Evolutionary conservation across 2,888 invertebrate genomes (phyloP), one percentile per base, ranked within the genome.

Genomic region (Neocrepidodera transversa): DNA sequence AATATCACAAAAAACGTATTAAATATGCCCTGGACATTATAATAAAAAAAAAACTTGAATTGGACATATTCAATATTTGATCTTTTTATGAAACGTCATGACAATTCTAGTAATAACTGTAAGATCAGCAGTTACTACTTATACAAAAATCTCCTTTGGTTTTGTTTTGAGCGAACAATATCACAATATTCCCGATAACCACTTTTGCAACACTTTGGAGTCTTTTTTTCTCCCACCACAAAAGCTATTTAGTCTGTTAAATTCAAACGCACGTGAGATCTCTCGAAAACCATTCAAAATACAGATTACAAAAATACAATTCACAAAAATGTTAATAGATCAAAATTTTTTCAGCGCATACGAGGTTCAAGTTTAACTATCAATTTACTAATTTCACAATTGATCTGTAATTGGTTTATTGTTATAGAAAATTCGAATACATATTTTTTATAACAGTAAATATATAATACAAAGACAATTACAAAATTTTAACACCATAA

Each of bases 1-100:
- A 68, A 66, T 67, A 66, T 58, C 51, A 55, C 60, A 63, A 52
- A 62, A 61, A 51, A 23, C 6, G 42, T 55, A 56, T 51, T 32
- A 57, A 56, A 59, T 52, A 60, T 49, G 62, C 40, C 36, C 48
- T 17, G 16, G 28, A 48, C 26, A 18, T 36, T 13, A 42, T 42
- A 20, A 14, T 32, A 28, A 17, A 35, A 43, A 32, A 18, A 20
- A 36, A 42, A 23, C 10, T 23, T 17, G 5, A 56, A 50, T 36
- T 35, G 28, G 47, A 40, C 62, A 57, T 52, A 63, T 60, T 56
- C 35, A 23, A 59, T 49, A 35, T 14, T 18, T n/a, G 59, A 57
- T 63, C 62, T 60, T 63, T 57, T 20, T 28, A 10, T 2, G 43
- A 48, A 35, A 40, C 13, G 23, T 23, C 14, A 13, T 32, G 54